Percentiles rank a stretch among this genome's conserved stretches.
phyloP scores from a whole-genome alignment of 1,140 invertebrate species.

The Macrobrachium nipponense region DNA sequence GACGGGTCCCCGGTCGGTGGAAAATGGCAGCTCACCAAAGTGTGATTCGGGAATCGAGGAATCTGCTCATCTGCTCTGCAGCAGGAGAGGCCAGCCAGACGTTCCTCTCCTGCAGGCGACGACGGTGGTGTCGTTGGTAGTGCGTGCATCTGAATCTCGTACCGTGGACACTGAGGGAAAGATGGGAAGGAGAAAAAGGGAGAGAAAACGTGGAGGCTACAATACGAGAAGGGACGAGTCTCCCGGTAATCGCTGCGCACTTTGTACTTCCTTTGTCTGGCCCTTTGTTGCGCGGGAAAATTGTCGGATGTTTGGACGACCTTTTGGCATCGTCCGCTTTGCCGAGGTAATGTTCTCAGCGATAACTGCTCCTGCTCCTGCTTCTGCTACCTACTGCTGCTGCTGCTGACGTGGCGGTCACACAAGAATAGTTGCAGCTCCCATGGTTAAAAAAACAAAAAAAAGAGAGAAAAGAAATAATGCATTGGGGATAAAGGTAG shows the following conservation, averaged over 20 bases:
- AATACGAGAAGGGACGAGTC: slow-evolving; percentile 1
- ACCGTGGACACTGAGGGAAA: no score
- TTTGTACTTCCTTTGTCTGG: slow-evolving; percentile 38
- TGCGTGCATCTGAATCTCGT: neutral
- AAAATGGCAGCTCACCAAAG: no score
- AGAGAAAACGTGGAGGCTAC: slow-evolving; percentile 1
- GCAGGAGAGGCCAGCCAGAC: no score
- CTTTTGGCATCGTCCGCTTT: slow-evolving; percentile 24
- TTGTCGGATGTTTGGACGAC: slow-evolving; percentile 43
- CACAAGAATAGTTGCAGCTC: neutral
- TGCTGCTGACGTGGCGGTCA: neutral
- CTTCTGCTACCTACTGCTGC: neutral
- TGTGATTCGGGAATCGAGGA: no score
- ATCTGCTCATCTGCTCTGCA: no score
- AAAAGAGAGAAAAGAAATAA: neutral
- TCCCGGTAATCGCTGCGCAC: slow-evolving; percentile 24
- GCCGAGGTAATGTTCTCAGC: neutral
- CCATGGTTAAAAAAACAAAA: neutral
- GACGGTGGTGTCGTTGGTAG: no score
- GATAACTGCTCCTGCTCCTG: neutral
- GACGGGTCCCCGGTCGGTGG: no score
- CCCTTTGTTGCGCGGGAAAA: slow-evolving; percentile 42
- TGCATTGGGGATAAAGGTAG: neutral
- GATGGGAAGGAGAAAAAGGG: neutral
- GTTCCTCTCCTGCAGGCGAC: neutral